phyloP scores from a whole-genome alignment of 2,888 invertebrate species.

The Hemaris fuciformis region DNA sequence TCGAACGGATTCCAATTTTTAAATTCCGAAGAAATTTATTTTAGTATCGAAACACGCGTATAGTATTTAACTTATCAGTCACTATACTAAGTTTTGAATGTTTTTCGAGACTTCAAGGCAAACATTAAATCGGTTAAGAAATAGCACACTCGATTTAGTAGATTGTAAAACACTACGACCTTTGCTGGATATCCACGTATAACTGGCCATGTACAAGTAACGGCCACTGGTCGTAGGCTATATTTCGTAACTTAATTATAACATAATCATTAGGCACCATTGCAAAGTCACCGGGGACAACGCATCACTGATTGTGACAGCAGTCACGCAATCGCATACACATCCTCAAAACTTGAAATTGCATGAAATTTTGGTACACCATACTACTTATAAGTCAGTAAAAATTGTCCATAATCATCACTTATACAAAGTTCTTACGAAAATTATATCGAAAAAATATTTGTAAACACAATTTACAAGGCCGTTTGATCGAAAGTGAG shows the following conservation, averaged over 20 bases:
- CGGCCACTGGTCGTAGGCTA: slow-evolving; percentile 37
- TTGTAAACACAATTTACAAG: neutral
- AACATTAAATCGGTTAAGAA: neutral
- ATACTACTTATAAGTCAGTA: neutral
- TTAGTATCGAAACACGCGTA: neutral
- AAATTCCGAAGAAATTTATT: neutral
- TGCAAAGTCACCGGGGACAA: neutral
- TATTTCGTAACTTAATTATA: slow-evolving; percentile 59
- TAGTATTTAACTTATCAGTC: neutral
- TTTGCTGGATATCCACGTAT: slow-evolving; percentile 55
- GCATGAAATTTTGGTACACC: neutral
- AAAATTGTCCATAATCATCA: neutral
- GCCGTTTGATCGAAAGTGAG: slow-evolving; percentile 9
- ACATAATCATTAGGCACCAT: slow-evolving; percentile 39
- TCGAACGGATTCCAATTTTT: neutral
- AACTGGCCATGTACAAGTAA: slow-evolving; percentile 60
- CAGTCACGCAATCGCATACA: neutral
- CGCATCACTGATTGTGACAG: slow-evolving; percentile 13
- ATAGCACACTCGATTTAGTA: slow-evolving; percentile 23
- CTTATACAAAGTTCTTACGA: neutral
- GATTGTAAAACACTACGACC: slow-evolving; percentile 53
- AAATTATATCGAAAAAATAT: too few relatives aligned
- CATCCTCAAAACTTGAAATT: neutral
- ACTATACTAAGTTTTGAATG: neutral
- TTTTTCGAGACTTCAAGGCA: neutral